Percentiles rank a stretch among this genome's conserved stretches.
These are phyloP conservation scores for Bombus confusus DNA, from an alignment of 1,140 invertebrate species.

Conservation along the genomic window DNA sequence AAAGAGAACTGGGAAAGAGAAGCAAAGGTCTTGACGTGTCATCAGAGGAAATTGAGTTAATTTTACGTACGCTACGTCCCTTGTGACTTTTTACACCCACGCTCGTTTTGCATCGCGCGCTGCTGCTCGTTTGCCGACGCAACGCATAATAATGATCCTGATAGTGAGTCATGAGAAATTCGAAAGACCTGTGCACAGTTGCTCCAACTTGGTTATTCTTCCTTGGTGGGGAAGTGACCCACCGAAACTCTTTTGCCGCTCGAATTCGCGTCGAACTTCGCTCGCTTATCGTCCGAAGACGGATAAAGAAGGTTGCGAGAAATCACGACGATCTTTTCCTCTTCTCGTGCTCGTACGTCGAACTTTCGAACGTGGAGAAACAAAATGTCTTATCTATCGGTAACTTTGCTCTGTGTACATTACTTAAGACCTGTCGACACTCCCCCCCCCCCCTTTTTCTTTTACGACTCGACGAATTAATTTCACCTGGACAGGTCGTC, in stretches of 20 bases:
- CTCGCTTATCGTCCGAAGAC: neutral
- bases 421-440: no score
- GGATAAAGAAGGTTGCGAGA: conserved; percentile 7
- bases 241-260: conserved; percentile 45
- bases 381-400: neutral
- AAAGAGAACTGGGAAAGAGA: conserved; percentile 29
- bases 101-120: conserved; percentile 21
- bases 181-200: conserved; percentile 40
- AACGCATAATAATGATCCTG: conserved; percentile 55
- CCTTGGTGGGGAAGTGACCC: neutral
- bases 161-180: conserved; percentile 64
- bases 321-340: conserved; percentile 61
- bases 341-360: conserved; percentile 47
- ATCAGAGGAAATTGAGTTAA: conserved; percentile 65
- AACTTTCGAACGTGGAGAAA: conserved; percentile 34
- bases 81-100: conserved; percentile 55
- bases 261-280: neutral
- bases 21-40: conserved; percentile 49
- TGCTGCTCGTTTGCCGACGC: conserved; percentile 3
- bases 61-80: conserved; percentile 36
- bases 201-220: conserved; percentile 47
- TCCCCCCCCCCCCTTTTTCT: rapidly evolving
- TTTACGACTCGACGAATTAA: no score
- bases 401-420: no score
- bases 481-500: no score